These are phyloP conservation scores for Dasypogon diadema DNA, from an alignment of 2,888 invertebrate species.

Conservation along the genomic window DNA sequence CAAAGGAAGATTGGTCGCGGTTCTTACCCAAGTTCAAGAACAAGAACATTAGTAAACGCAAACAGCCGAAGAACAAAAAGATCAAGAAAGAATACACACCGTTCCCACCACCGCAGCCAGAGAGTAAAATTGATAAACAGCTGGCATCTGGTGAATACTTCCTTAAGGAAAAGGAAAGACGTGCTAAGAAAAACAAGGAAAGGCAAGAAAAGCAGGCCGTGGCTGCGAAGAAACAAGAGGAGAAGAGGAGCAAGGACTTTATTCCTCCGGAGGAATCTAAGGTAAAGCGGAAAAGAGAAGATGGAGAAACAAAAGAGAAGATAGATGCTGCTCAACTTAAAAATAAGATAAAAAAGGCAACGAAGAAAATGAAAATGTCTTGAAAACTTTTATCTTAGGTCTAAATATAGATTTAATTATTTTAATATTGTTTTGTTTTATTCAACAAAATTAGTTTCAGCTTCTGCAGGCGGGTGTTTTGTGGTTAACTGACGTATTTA, in stretches of 20 bases:
- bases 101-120: constrained; percentile 93
- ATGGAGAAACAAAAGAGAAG: constrained; percentile 59
- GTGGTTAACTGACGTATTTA: too few relatives aligned
- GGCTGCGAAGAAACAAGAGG: constrained; percentile 79
- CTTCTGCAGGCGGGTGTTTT: too few relatives aligned
- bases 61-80: constrained; percentile 88
- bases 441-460: too few relatives aligned
- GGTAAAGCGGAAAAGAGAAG: constrained; percentile 58
- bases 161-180: constrained; percentile 86
- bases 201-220: constrained; percentile 83
- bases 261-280: constrained; percentile 80
- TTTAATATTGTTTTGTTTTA: too few relatives aligned
- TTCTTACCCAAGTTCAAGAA: constrained; percentile 94
- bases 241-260: constrained; percentile 83
- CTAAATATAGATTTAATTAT: too few relatives aligned
- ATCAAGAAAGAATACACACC: constrained; percentile 96
- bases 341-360: constrained; percentile 79
- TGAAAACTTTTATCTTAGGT: constrained; percentile 22
- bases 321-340: constrained; percentile 81
- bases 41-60: constrained; percentile 89
- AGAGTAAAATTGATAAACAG: constrained; percentile 94
- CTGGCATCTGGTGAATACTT: constrained; percentile 98
- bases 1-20: constrained; percentile 95
- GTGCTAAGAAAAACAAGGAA: constrained; percentile 78
- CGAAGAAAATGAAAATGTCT: constrained; percentile 66